phyloP scores from a whole-genome alignment of 2,888 invertebrate genomes.

The Alcis repandata region DNA sequence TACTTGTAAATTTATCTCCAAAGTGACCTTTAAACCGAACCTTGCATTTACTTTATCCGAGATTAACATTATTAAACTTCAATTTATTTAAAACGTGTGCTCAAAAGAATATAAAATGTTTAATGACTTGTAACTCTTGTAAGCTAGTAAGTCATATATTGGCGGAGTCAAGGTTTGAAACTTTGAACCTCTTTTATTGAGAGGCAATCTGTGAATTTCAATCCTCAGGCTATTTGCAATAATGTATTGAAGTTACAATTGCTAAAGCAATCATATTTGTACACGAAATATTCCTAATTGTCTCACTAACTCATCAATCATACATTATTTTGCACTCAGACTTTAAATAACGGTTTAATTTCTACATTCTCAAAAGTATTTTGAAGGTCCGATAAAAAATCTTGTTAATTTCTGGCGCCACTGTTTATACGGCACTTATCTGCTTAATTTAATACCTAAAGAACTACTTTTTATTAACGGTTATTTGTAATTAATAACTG shows the following conservation, averaged over 20 bases:
- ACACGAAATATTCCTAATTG: constrained; percentile 14
- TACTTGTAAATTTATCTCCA: constrained; percentile 18
- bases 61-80: constrained; percentile 31
- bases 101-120: constrained; percentile 21
- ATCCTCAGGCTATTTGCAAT: constrained; percentile 13
- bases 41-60: constrained; percentile 50
- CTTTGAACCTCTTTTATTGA: constrained; percentile 17
- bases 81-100: constrained; percentile 20
- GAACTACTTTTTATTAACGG: constrained; percentile 12
- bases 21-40: constrained; percentile 40
- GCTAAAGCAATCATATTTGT: constrained; percentile 16
- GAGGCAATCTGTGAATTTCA: background rate
- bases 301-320: constrained; percentile 14
- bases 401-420: constrained; percentile 17
- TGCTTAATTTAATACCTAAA: constrained; percentile 4
- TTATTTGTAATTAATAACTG: constrained; percentile 28
- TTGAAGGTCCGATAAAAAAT: too few species aligned
- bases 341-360: background rate
- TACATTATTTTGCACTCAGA: background rate
- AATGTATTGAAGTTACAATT: constrained; percentile 19
- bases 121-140: constrained; percentile 16
- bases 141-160: too few species aligned
- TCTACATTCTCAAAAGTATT: background rate
- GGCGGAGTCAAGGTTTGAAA: constrained; percentile 22
- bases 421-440: constrained; percentile 2